Percentiles rank a stretch among this genome's conserved stretches.
Conservation (phyloP, 2,797 vertebrate genomes). For the Acropternis orthonyx region DNA sequence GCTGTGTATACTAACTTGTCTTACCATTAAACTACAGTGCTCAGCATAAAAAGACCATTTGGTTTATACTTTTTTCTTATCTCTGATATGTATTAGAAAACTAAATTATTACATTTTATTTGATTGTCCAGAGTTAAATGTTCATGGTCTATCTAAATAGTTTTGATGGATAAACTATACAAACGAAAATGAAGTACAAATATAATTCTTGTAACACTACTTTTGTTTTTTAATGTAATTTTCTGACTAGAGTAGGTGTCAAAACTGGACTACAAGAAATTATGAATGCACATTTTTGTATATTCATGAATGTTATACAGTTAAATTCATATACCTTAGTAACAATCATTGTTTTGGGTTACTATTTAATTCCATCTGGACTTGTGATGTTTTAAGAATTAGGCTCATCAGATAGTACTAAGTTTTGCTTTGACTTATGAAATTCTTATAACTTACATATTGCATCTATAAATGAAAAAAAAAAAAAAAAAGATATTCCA, state of each 20-base stretch:
- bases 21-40: conserved; percentile 37
- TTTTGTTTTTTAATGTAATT: background rate
- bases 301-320: background rate
- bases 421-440: background rate
- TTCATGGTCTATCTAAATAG: background rate
- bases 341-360: background rate
- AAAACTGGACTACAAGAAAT: background rate
- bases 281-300: background rate
- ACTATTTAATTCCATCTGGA: background rate
- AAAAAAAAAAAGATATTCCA: background rate
- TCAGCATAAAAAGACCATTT: conserved; percentile 4
- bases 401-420: background rate
- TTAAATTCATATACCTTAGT: background rate
- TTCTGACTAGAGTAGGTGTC: background rate
- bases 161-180: background rate
- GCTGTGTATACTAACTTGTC: conserved; percentile 56
- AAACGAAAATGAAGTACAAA: background rate
- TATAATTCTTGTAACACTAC: background rate
- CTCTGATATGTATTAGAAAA: background rate
- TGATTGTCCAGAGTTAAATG: background rate
- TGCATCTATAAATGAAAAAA: background rate
- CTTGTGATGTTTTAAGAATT: background rate
- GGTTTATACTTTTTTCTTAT: background rate
- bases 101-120: background rate
- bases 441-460: background rate